Conservation (phyloP, 2,888 invertebrate species). For the Drosophila dives region DNA sequence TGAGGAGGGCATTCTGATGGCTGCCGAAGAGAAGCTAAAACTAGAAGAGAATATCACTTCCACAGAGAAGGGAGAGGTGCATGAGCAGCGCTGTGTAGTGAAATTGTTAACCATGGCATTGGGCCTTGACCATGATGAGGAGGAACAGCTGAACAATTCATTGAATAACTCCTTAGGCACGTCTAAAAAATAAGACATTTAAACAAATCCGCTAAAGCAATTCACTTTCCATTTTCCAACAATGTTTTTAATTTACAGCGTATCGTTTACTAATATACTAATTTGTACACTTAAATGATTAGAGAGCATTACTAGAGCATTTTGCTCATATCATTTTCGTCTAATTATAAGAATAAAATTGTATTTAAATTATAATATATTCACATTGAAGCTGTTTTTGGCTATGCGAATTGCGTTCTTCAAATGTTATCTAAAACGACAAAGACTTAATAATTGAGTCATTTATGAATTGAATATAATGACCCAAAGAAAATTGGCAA, state of each 20-base stretch:
- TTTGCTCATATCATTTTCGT: slow-evolving; percentile 38
- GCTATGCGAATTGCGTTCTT: not conserved
- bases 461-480: not conserved
- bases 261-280: slow-evolving; percentile 29
- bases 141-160: slow-evolving; percentile 75
- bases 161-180: slow-evolving; percentile 72
- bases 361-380: slow-evolving; percentile 63
- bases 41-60: slow-evolving; percentile 93
- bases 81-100: slow-evolving; percentile 92
- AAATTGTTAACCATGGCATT: slow-evolving; percentile 92
- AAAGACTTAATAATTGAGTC: not conserved
- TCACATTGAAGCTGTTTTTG: slow-evolving; percentile 38
- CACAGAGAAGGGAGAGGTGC: slow-evolving; percentile 86
- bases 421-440: not conserved
- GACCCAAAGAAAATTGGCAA: not conserved
- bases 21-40: slow-evolving; percentile 95
- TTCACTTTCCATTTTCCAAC: slow-evolving; percentile 46
- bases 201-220: slow-evolving; percentile 5
- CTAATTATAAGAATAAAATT: slow-evolving; percentile 51
- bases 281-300: slow-evolving; percentile 36
- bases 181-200: slow-evolving; percentile 63
- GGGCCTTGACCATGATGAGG: slow-evolving; percentile 86
- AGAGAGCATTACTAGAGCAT: slow-evolving; percentile 19
- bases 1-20: slow-evolving; percentile 96
- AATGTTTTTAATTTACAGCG: slow-evolving; percentile 30